Evolutionary conservation across 1,140 invertebrate species (phyloP), one percentile per base, ranked within the genome.

Genomic region (Tetragonula clypearis): DNA sequence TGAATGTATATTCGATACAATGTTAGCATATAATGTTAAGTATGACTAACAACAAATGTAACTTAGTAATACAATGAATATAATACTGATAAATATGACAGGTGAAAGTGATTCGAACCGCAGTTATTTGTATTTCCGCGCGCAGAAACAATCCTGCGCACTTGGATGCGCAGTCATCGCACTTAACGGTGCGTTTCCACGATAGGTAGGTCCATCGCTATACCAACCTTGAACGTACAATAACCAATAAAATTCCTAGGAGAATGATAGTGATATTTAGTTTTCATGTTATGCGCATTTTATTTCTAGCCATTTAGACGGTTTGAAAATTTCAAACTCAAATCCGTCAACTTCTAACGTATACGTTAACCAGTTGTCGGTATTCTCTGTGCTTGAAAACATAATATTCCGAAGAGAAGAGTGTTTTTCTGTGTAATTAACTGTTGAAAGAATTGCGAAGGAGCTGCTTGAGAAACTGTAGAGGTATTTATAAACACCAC

Each of bases 291-390:
- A 5, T 82, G 62, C 53, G 14, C 30, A 30, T 55, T 6, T 49
- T 30, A 6, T 35, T 71, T 14, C 56, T 17, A n/a, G 9, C 80
- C 71, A 82, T 74, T 82, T 26, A 8, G n/a, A 53, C 23, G 19
- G 11, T 35, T 53, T 0, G 23, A 30, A 82, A 68, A 82, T 82
- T 82, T 82, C 73, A 82, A 82, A 82, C 73, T 82, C 14, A 68
- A 82, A 77, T 66, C 15, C 30, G 60, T 35, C 60, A 66, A 30
- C 1, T 30, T 1, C 30, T 30, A 30, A 76, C 73, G 53, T 56
- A 56, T 19, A 21, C 30, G 21, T 65, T 74, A 2, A 82, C 2
- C 15, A 65, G 30, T 62, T 19, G 23, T 8, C 21, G 56, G 58
- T 21, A 3, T 9, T 30, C n/a, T n/a, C 9, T 19, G 19, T 65